Base-by-base conservation (phyloP, 2,113 vertebrate species). In the Shinisaurus crocodilurus region DNA sequence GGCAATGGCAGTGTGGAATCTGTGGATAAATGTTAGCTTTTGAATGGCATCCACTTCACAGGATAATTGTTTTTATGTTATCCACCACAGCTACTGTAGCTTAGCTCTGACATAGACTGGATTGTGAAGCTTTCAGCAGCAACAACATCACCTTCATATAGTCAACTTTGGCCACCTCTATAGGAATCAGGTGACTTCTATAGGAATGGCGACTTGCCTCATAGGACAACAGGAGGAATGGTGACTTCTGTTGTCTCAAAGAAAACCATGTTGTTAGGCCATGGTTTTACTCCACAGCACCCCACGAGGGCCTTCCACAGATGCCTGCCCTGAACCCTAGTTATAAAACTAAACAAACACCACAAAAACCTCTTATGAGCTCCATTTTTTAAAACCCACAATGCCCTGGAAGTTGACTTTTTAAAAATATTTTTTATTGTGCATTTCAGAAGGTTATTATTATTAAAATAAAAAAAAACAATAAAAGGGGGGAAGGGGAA, bases 51-150 rank as follows among this genome's bases (percentile, higher is more conserved):
- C 10, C 25, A 8, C 1, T 91, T 70, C 90, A 3, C 27, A 65
- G 74, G 5, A 29, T 3, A 67, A 7, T 27, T 4, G 54, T 3
- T 29, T 90, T 60, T 75, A 84, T 67, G 85, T 91, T 86, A 74
- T 10, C 76, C 91, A 29, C 76, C 91, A 29, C 7, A 34, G 37
- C 57, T 82, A n/a, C n/a, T n/a, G n/a, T n/a, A 91, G 89, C 27
- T 80, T 91, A 6, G n/a, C 74, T n/a, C 29, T 45, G 6, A 43
- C 12, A 77, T 7, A 77, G 25, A 75, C 5, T 3, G 29, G 50
- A 48, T 12, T 65, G 70, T 37, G 16, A 57, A 54, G n/a, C 8
- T 43, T 82, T 69, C 84, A 37, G 5, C 67, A 29, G 8, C 50
- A 60, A 34, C 18, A 65, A n/a, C 23, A 60, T 43, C 29, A 65